phyloP scores from a whole-genome alignment of 1,140 invertebrate genomes.

The Campoletis sonorensis region DNA sequence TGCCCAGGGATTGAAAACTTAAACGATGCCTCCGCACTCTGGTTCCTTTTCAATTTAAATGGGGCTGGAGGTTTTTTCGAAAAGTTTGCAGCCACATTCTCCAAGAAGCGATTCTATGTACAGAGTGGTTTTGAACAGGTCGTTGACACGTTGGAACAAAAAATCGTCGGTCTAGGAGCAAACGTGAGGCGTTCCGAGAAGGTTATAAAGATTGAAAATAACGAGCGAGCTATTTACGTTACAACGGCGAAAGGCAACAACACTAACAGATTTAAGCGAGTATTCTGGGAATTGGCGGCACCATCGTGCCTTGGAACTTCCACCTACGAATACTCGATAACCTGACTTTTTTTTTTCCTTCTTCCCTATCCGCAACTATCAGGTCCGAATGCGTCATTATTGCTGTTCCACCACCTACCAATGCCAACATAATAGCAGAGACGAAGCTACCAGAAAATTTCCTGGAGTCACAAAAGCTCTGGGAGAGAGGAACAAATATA shows the following conservation, averaged over 20 bases:
- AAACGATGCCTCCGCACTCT: conserved; percentile 59
- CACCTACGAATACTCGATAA: background rate
- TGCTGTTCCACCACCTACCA: conserved; percentile 57
- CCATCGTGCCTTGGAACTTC: too few relatives aligned
- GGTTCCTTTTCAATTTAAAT: conserved; percentile 59
- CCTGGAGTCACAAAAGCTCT: conserved; percentile 38
- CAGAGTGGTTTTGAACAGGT: conserved; percentile 48
- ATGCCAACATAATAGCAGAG: conserved; percentile 51
- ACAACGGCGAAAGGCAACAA: conserved; percentile 25
- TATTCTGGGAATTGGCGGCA: too few relatives aligned
- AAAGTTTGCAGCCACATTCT: conserved; percentile 56
- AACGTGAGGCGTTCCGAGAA: conserved; percentile 51
- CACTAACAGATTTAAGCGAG: conserved; percentile 57
- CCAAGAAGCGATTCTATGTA: conserved; percentile 56
- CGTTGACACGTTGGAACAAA: conserved; percentile 44
- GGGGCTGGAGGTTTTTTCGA: conserved; percentile 59
- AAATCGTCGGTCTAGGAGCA: conserved; percentile 47
- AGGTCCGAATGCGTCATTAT: conserved; percentile 62
- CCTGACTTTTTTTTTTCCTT: background rate
- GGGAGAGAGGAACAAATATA: conserved; percentile 41
- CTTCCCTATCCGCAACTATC: background rate
- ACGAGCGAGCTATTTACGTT: conserved; percentile 49
- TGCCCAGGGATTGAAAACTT: conserved; percentile 59
- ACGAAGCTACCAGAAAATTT: conserved; percentile 42
- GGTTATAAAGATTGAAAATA: conserved; percentile 55